Conservation (phyloP, 2,888 invertebrate genomes). For the Sphecodes monilicornis region DNA sequence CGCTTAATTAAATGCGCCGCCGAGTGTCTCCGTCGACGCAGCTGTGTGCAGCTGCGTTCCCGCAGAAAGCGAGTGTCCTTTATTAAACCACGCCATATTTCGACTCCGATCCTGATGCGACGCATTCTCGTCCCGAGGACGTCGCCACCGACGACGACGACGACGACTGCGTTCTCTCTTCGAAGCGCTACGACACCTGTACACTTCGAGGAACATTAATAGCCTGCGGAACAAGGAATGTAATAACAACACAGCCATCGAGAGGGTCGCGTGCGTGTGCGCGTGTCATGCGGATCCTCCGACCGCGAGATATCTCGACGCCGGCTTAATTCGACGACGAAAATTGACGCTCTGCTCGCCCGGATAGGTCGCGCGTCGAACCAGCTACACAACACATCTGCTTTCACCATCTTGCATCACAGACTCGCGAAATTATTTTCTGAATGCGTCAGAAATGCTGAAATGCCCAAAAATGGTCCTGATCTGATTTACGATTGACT, state of each 20-base stretch:
- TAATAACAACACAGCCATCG: slow-evolving; percentile 36
- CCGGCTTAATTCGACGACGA: slow-evolving; percentile 3
- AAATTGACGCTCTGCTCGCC: neutral
- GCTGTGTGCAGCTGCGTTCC: slow-evolving; percentile 34
- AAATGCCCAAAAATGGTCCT: too few species aligned
- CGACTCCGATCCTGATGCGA: slow-evolving; percentile 30
- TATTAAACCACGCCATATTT: slow-evolving; percentile 59
- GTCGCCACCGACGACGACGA: neutral
- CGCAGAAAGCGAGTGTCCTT: slow-evolving; percentile 44
- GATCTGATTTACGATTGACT: too few species aligned
- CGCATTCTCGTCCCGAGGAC: slow-evolving; percentile 15
- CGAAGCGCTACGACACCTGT: slow-evolving; percentile 36
- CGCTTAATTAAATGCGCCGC: slow-evolving; percentile 61
- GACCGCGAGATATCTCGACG: slow-evolving; percentile 7
- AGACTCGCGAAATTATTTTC: neutral
- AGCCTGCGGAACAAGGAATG: slow-evolving; percentile 45
- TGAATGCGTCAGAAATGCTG: neutral
- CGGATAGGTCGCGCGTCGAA: neutral
- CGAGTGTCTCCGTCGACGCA: slow-evolving; percentile 51
- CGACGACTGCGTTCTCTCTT: slow-evolving; percentile 15
- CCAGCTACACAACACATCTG: neutral
- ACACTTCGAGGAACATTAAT: slow-evolving; percentile 37
- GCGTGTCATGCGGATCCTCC: too few species aligned
- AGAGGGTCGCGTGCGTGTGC: neutral
- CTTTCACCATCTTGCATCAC: neutral